phyloP scores from a whole-genome alignment of 2,113 vertebrate species.

The Cephalopholis sonnerati region DNA sequence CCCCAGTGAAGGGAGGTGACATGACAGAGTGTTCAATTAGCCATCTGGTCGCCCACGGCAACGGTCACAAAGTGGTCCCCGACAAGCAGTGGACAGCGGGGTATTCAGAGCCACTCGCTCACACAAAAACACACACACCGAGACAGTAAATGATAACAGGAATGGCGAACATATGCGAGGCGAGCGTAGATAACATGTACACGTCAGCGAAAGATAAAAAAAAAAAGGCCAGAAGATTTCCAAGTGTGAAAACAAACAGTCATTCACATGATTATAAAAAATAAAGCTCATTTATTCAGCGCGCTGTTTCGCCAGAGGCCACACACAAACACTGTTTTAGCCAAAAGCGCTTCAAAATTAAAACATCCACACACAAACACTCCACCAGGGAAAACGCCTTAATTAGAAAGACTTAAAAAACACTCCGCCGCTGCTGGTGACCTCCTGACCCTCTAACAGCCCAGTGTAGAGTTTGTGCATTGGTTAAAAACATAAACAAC shows the following conservation, averaged over 20 bases:
- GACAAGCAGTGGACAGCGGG: slow-evolving; percentile 65
- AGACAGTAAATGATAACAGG: slow-evolving; percentile 31
- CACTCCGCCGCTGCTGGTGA: slow-evolving; percentile 28
- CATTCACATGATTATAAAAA: background rate
- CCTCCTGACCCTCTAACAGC: slow-evolving; percentile 34
- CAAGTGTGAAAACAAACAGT: background rate
- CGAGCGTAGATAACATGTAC: background rate
- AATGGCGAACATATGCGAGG: slow-evolving; percentile 19
- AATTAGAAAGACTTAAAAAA: slow-evolving; percentile 11
- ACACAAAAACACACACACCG: slow-evolving; percentile 16
- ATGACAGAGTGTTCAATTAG: slow-evolving; percentile 83
- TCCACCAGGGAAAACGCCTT: background rate
- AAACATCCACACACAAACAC: slow-evolving; percentile 19
- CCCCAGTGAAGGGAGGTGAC: slow-evolving; percentile 76
- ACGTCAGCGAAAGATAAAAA: background rate
- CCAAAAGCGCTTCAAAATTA: slow-evolving; percentile 21
- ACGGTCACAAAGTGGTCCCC: slow-evolving; percentile 64
- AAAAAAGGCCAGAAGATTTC: background rate
- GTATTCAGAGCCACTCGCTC: slow-evolving; percentile 44
- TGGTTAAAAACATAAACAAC: slow-evolving; percentile 21
- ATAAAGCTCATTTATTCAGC: slow-evolving; percentile 17
- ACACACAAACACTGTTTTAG: background rate
- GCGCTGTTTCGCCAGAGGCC: background rate
- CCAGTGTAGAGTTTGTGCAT: background rate
- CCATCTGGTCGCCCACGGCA: slow-evolving; percentile 80